Base-by-base conservation (phyloP, 2,797 vertebrate genomes). In the Notolabrus celidotus region DNA sequence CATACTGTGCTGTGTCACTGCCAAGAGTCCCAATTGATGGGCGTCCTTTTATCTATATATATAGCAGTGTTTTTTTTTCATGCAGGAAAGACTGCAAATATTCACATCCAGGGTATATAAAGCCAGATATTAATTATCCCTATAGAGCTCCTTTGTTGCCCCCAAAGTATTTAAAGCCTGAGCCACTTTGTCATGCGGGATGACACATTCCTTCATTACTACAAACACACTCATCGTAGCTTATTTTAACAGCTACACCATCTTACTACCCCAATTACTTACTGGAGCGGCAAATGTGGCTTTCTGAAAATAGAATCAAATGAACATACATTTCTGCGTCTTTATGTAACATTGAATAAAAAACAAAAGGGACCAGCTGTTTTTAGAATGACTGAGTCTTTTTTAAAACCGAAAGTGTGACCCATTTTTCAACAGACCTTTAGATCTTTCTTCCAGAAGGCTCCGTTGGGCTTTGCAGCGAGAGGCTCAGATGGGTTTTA, bases 251-350 rank as follows among this genome's bases (percentile, higher is more conserved):
- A 54, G 17, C 25, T 5, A 16, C 39, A n/a, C 5, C 1, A 1
- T 42, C 42, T 10, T 49, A 23, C 50, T 61, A 41, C 53, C 33
- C 10, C 1, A 39, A 50, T 50, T 50, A 46, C 42, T 46, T n/a
- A 22, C 16, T 43, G 11, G 39, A 57, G 42, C 56, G 10, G 12
- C 5, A 46, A 54, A 61, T 23, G 57, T 53, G n/a, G 29, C 52
- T 36, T 29, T 16, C 27, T 27, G 5, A 27, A 58, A 68, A 16
- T 25, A 42, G 36, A 31, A 4, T 27, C 14, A 16, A 20, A 9
- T 23, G 57, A 29, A 19, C 8, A 19, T 16, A 29, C 25, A 11
- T 10, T 19, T 56, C 10, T 3, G n/a, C 11, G 5, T 15, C 10
- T 22, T 20, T 46, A 20, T 47, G 43, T 36, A 20, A 47, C 19